phyloP scores from a whole-genome alignment of 1,140 invertebrate species.

The Lordiphosa mommai region DNA sequence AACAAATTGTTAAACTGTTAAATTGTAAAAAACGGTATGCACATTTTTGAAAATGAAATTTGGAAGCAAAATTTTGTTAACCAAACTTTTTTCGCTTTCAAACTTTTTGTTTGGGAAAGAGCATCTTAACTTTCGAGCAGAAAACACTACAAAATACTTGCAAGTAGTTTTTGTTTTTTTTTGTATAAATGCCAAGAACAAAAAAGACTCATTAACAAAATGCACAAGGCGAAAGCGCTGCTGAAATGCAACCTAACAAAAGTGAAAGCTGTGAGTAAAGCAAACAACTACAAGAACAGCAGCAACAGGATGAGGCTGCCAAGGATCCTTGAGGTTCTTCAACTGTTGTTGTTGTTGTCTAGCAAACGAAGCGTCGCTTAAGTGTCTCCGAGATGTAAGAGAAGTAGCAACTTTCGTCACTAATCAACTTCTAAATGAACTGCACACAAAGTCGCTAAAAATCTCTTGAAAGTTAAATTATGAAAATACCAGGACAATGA shows the following conservation, averaged over 20 bases:
- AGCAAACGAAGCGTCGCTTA: slow-evolving; percentile 1
- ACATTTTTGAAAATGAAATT: too few species aligned
- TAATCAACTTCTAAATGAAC: slow-evolving; percentile 51
- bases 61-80: too few species aligned
- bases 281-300: slow-evolving; percentile 17
- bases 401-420: slow-evolving; percentile 35
- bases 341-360: slow-evolving; percentile 14
- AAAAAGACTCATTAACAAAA: slow-evolving; percentile 56
- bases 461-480: slow-evolving; percentile 64
- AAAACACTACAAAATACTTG: too few species aligned
- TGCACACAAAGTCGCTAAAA: slow-evolving; percentile 9
- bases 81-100: too few species aligned
- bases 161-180: too few species aligned
- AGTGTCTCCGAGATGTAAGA: background rate
- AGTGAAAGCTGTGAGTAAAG: slow-evolving; percentile 8
- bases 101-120: too few species aligned
- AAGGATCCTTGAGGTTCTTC: slow-evolving; percentile 46
- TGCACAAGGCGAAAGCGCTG: slow-evolving; percentile 13
- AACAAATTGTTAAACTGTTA: too few species aligned
- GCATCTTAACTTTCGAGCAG: too few species aligned
- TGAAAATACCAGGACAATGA: slow-evolving; percentile 59
- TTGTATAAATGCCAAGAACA: background rate
- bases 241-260: slow-evolving; percentile 19
- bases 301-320: background rate
- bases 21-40: too few species aligned